Conservation (phyloP, 2,797 vertebrate species). For the Anableps anableps region DNA sequence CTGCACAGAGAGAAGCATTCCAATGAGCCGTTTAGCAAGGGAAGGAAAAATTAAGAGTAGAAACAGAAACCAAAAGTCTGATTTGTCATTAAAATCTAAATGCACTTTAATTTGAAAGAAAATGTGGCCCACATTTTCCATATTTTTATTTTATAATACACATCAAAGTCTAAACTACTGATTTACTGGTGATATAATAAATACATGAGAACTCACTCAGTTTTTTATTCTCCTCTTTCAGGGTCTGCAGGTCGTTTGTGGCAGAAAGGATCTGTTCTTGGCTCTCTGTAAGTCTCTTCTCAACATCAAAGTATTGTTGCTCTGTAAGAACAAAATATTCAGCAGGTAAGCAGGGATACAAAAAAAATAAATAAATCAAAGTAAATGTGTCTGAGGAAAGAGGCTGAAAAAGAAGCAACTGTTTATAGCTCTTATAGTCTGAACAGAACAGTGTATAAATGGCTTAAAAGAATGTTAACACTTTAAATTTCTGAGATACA, state of each 20-base stretch:
- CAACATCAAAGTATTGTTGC: constrained; percentile 95
- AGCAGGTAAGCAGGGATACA: not conserved
- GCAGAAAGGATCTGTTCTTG: constrained; percentile 90
- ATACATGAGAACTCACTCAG: constrained; percentile 83
- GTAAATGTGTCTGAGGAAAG: not conserved
- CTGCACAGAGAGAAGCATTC: constrained; percentile 48
- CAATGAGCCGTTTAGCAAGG: not conserved
- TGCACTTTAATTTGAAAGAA: not conserved
- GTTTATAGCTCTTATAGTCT: not conserved
- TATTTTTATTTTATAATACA: not conserved
- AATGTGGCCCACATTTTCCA: not conserved
- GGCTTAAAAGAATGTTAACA: not conserved
- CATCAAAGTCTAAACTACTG: not conserved
- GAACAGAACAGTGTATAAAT: not conserved
- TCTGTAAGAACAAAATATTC: constrained; percentile 78
- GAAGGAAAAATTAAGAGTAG: not conserved
- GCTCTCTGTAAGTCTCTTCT: constrained; percentile 89
- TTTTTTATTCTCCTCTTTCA: constrained; percentile 87
- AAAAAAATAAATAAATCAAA: not conserved
- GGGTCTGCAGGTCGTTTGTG: constrained; percentile 86
- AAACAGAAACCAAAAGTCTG: not conserved
- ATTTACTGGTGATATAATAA: not conserved
- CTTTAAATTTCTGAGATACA: not conserved
- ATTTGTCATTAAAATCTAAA: not conserved
- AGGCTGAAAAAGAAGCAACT: not conserved